Base-by-base conservation (phyloP, 2,888 invertebrate genomes). In the Adelphocoris suturalis region DNA sequence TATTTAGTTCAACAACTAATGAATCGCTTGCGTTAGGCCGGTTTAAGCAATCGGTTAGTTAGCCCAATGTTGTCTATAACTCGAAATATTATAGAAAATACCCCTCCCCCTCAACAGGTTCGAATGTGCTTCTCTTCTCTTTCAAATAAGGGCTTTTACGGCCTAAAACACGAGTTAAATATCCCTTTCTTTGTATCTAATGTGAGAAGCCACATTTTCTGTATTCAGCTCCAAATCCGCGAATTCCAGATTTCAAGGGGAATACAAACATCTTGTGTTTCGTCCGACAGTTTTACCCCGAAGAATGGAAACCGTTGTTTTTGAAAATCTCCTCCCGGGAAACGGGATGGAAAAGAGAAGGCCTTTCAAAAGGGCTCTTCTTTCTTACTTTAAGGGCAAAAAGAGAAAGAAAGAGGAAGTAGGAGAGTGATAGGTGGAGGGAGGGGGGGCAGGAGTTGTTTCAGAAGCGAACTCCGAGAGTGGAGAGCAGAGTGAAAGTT, bases 401-500 rank as follows among this genome's bases (percentile, higher is more conserved):
- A 68, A 68, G 68, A 23, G 68, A 1, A 19, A 27, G 68, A 61
- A 19, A 61, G 61, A 61, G 48, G 13, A 48, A 61, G 61, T 19
- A 16, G 61, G 4, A 12, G 61, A n/a, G 61, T 19, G 61, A 3
- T 1, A 16, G 11, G 57, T 2, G 19, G 61, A n/a, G 3, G 19
- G 19, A n/a, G 68, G 13, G 5, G 68, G 68, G 19, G 68, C 5
- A 23, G 68, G 68, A 23, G 68, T 23, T 23, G 23, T 68, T 68
- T 68, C 68, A 12, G 68, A 68, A 68, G 68, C 68, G 68, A 68
- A 68, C 68, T 68, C 68, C 68, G 68, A 68, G 57, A 57, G 68
- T 68, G 68, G 68, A 68, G 68, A 68, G 68, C 68, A 68, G 23
- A 68, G 68, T 68, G 68, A 68, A 68, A 68, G 68, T 68, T 68